Conservation (phyloP, 2,113 vertebrate genomes). For the Daubentonia madagascariensis region DNA sequence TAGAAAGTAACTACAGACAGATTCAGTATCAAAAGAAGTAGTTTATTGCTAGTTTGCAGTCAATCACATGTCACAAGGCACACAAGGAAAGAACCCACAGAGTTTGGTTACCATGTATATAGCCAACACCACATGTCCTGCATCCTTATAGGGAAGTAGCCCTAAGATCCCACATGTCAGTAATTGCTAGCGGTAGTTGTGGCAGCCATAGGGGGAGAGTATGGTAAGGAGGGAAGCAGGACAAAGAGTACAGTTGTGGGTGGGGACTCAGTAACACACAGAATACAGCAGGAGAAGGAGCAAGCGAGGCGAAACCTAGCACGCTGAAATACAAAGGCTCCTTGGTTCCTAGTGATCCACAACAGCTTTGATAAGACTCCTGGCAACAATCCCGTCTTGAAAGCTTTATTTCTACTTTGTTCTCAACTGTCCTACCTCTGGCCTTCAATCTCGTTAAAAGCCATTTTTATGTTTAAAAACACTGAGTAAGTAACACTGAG, state of each 20-base stretch:
- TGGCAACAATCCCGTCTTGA: background rate
- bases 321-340: background rate
- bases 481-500: background rate
- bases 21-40: background rate
- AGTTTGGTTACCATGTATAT: background rate
- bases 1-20: background rate
- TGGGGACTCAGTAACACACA: background rate
- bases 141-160: constrained; percentile 14
- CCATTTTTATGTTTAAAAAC: background rate
- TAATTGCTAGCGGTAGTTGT: constrained; percentile 1
- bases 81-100: background rate
- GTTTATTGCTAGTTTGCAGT: background rate
- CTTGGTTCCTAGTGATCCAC: background rate
- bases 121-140: background rate
- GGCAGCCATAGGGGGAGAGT: background rate
- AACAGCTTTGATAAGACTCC: background rate
- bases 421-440: background rate
- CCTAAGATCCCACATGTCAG: background rate
- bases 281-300: rapidly evolving
- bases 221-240: background rate
- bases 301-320: background rate
- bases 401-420: background rate
- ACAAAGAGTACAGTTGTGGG: background rate
- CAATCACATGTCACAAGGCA: background rate
- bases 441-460: background rate